Conservation (phyloP, 2,113 vertebrate species). For the Gymnarchus niloticus region DNA sequence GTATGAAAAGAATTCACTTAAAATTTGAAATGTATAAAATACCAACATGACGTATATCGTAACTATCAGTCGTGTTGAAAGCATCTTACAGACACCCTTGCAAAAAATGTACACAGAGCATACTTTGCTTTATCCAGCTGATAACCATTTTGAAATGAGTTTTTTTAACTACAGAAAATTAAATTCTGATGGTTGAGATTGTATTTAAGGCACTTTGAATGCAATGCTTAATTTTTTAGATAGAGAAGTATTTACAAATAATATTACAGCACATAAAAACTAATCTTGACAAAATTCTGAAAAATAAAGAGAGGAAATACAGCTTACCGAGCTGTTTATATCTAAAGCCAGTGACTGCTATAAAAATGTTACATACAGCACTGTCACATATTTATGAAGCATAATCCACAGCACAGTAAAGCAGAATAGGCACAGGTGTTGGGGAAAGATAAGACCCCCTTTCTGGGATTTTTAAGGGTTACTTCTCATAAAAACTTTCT, state of each 20-base stretch:
- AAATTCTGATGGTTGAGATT: background rate
- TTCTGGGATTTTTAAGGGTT: slow-evolving; percentile 37
- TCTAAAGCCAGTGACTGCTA: slow-evolving; percentile 40
- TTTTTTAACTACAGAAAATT: background rate
- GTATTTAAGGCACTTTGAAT: slow-evolving; percentile 25
- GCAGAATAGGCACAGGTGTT: slow-evolving; percentile 51
- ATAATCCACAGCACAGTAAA: slow-evolving; percentile 46
- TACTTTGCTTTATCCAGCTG: background rate
- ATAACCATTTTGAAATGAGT: background rate
- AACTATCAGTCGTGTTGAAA: background rate
- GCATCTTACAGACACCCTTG: background rate
- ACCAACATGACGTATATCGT: background rate
- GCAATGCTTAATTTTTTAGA: slow-evolving; percentile 2
- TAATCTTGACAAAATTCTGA: slow-evolving; percentile 27
- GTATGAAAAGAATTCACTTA: too few relatives aligned
- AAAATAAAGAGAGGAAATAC: slow-evolving; percentile 19
- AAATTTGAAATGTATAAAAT: background rate
- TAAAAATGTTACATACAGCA: slow-evolving; percentile 57
- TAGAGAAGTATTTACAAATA: slow-evolving; percentile 28
- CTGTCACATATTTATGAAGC: slow-evolving; percentile 62
- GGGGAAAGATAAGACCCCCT: slow-evolving; percentile 47
- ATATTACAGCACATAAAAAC: slow-evolving; percentile 36
- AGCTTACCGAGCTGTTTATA: slow-evolving; percentile 34
- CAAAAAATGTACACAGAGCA: background rate
- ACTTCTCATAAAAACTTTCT: slow-evolving; percentile 34